These are phyloP conservation scores for Scortum barcoo DNA, from an alignment of 2,113 vertebrate genomes.

Conservation along the genomic window DNA sequence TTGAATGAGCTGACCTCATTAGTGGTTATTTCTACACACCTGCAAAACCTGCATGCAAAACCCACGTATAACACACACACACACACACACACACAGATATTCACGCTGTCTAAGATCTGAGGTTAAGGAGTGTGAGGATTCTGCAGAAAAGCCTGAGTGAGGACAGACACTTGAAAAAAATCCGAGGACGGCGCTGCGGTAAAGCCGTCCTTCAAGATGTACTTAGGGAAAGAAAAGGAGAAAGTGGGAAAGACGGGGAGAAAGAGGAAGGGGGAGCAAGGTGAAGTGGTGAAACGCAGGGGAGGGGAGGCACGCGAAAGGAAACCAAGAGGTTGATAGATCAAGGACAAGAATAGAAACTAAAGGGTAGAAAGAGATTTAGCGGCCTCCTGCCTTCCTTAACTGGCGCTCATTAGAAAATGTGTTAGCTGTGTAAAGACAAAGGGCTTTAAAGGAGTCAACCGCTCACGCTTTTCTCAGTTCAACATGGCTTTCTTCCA, in stretches of 20 bases:
- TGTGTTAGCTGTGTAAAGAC: conserved; percentile 22
- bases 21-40: conserved; percentile 25
- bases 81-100: not conserved
- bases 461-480: not conserved
- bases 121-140: conserved; percentile 6
- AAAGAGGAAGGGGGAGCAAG: not conserved
- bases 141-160: conserved; percentile 1
- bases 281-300: not conserved
- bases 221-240: not conserved
- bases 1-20: conserved; percentile 38
- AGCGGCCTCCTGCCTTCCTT: not conserved
- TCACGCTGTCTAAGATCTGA: not conserved
- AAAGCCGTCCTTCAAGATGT: conserved; percentile 22
- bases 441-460: conserved; percentile 27
- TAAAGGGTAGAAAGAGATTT: not conserved
- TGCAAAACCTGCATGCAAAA: not conserved
- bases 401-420: conserved; percentile 29
- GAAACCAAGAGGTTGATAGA: not conserved
- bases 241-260: not conserved
- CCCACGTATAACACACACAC: not conserved
- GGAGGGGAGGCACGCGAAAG: not conserved
- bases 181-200: not conserved
- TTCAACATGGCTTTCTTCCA: conserved; percentile 15
- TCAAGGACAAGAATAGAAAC: not conserved
- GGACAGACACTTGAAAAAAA: conserved; percentile 13